These are phyloP conservation scores for Uromys caudimaculatus DNA, from an alignment of 2,797 vertebrate species.

Conservation along the genomic window DNA sequence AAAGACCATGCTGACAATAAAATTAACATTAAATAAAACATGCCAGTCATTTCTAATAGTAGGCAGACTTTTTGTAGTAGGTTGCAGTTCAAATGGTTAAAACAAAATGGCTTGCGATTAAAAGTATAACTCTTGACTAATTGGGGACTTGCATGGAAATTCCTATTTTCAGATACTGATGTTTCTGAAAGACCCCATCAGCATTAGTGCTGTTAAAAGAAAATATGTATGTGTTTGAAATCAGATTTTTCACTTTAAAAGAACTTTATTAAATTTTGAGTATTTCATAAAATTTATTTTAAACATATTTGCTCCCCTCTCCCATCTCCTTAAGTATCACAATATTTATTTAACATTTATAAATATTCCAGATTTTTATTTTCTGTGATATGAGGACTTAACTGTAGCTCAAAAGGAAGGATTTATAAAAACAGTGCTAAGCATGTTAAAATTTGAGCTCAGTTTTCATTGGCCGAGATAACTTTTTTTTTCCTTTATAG, in stretches of 20 bases:
- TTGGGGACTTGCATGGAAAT: slow-evolving; percentile 10
- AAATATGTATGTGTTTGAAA: not conserved
- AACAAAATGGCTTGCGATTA: not conserved
- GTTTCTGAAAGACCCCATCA: not conserved
- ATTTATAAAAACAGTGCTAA: not conserved
- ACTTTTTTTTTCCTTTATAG: not conserved
- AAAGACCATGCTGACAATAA: not conserved
- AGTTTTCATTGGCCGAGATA: not conserved
- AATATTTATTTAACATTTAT: not conserved
- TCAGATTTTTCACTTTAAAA: not conserved
- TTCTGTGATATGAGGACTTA: not conserved
- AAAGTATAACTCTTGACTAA: not conserved
- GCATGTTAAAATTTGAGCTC: not conserved
- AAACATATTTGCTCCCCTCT: not conserved
- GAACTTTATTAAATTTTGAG: not conserved
- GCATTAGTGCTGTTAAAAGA: not conserved
- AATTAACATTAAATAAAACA: not conserved
- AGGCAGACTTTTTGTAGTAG: slow-evolving; percentile 16
- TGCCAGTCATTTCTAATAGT: not conserved
- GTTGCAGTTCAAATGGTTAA: not conserved
- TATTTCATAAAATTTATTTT: not conserved
- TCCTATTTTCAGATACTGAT: not conserved
- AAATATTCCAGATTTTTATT: not conserved
- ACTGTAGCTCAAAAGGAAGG: not conserved
- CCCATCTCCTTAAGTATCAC: not conserved